Conservation (phyloP, 2,888 invertebrate genomes). For the Protonemura montana region DNA sequence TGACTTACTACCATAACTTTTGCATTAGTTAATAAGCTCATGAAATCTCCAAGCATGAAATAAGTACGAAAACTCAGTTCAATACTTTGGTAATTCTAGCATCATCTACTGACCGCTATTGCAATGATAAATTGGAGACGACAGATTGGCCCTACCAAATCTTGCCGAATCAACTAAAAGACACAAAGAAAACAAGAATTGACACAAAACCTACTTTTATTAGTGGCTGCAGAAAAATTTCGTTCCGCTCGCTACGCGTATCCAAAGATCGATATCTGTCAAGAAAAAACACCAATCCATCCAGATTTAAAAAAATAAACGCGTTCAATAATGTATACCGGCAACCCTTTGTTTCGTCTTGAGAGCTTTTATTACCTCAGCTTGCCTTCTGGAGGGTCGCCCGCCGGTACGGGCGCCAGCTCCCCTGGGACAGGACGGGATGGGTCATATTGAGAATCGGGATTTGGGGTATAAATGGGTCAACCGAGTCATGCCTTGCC, state of each 20-base stretch:
- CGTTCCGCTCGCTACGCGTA: background rate
- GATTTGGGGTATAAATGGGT: background rate
- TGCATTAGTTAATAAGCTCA: no score
- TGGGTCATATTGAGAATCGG: background rate
- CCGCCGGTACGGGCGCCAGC: background rate
- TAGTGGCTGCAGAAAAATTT: no score
- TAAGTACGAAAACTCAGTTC: no score
- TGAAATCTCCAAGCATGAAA: no score
- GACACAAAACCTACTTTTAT: no score
- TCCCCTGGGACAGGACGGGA: background rate
- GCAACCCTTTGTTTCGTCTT: background rate
- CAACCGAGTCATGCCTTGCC: background rate
- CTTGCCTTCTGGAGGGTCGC: background rate
- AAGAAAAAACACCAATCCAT: background rate
- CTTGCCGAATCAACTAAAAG: no score
- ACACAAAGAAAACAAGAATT: no score
- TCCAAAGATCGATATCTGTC: background rate
- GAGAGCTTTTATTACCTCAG: background rate
- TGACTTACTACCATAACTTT: no score
- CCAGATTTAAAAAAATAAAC: background rate
- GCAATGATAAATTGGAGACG: no score
- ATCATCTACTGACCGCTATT: no score
- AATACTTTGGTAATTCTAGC: no score
- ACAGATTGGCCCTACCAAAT: no score
- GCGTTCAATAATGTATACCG: background rate